Evolutionary conservation across 2,888 invertebrate genomes (phyloP), one percentile per base, ranked within the genome.

Genomic region (Troglohyphantes excavatus): DNA sequence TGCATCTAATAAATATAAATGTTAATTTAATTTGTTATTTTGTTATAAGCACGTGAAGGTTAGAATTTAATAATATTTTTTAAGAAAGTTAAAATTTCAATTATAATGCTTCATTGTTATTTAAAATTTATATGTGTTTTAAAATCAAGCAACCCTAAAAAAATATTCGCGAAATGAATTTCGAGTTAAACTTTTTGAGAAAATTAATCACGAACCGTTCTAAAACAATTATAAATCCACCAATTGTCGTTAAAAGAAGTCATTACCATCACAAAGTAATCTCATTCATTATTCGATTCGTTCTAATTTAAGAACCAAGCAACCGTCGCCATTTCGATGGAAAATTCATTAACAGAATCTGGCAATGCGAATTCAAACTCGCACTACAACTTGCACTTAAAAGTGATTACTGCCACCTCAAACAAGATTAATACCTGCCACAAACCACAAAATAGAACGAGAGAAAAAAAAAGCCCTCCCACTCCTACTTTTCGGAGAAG

Each of bases 391-490:
- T 67, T 67, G 65, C 79, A 67, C 72, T 82, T 82, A 89, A 82
- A 89, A 82, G 75, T 89, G 88, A 89, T 89, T 89, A 89, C 59
- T 82, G 11, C 61, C 27, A 59, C 82, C 59, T 61, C 81, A 89
- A 89, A 89, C 59, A 53, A 76, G 70, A 89, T 89, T 89, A 89
- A 82, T 73, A 43, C 76, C 68, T 11, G 65, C 21, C 43, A 43
- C 33, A 82, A 89, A 89, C 75, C 88, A 43, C 82, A 89, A 82
- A 89, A 65, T 87, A 75, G 75, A 89, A 26, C 27, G 53, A 26
- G 27, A 17, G 39, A 67, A 73, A 75, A 81, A 75, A 82, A n/a
- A 27, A 23, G 3, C 26, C 59, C 70, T 78, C 29, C 67, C 21
- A 76, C 67, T 65, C 23, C 43, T 13, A 68, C n/a, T n/a, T 63